Conservation (phyloP, 2,888 invertebrate genomes). For the Drosophila kanekoi region DNA sequence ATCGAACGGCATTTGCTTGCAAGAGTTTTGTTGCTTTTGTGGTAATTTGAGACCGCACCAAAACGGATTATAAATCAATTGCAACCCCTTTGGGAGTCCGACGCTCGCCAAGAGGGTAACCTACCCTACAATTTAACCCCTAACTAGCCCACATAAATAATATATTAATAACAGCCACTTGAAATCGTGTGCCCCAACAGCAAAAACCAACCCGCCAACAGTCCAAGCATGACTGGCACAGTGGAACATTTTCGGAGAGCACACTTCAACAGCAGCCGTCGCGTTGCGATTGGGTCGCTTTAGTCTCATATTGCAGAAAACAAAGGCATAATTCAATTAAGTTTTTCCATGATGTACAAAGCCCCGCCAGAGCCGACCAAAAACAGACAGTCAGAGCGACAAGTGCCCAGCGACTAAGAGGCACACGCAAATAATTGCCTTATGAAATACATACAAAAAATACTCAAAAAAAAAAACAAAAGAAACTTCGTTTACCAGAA, state of each 20-base stretch:
- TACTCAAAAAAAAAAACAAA: constrained; percentile 2
- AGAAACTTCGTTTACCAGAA: constrained; percentile 12
- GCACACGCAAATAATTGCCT: constrained; percentile 35
- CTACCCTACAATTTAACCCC: constrained; percentile 55
- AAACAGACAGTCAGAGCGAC: constrained; percentile 6
- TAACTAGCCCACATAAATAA: constrained; percentile 46
- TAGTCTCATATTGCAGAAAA: constrained; percentile 37
- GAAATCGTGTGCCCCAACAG: constrained; percentile 30
- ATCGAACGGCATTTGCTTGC: constrained; percentile 2
- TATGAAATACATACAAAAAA: not conserved
- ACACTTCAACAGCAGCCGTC: constrained; percentile 11
- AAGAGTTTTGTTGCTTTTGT: constrained; percentile 12
- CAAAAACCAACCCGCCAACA: constrained; percentile 10
- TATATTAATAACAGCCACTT: constrained; percentile 48
- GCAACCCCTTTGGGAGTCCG: constrained; percentile 32
- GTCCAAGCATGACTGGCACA: constrained; percentile 51
- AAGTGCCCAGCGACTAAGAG: not conserved
- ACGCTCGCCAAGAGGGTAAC: constrained; percentile 7
- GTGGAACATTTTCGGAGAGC: constrained; percentile 43
- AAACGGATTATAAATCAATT: constrained; percentile 47
- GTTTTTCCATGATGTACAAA: constrained; percentile 26
- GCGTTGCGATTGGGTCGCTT: constrained; percentile 6
- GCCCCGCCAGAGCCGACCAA: not conserved
- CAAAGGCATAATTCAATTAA: constrained; percentile 53
- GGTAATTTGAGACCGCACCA: constrained; percentile 33